Conservation (phyloP, 1,140 invertebrate species). For the Hesperophylax magnus region DNA sequence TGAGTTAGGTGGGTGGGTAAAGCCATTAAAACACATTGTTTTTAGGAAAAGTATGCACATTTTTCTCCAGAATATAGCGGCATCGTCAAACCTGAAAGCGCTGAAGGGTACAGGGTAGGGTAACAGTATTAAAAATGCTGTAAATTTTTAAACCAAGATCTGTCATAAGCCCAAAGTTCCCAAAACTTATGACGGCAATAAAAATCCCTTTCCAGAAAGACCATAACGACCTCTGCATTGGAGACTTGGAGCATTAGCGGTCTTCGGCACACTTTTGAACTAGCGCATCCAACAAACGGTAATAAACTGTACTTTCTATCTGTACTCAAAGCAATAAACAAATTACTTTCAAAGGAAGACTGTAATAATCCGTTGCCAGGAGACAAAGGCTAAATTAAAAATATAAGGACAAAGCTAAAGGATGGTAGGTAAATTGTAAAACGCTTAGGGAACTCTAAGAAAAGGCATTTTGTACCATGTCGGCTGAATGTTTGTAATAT, state of each 20-base stretch:
- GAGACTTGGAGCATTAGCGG: constrained; percentile 7
- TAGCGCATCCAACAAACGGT: not conserved
- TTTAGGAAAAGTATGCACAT: not conserved
- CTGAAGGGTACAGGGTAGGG: not conserved
- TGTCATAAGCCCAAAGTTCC: constrained; percentile 25
- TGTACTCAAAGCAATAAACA: constrained; percentile 33
- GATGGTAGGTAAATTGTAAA: constrained; percentile 27
- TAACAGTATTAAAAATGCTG: not conserved
- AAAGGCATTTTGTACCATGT: not conserved
- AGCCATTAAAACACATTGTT: not conserved
- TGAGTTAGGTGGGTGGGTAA: too few species aligned
- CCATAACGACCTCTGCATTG: not conserved
- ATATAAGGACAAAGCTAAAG: constrained; percentile 17
- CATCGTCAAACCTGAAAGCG: not conserved
- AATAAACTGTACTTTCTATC: constrained; percentile 41
- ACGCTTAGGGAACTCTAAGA: constrained; percentile 35
- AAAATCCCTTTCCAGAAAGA: constrained; percentile 25
- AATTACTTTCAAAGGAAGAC: constrained; percentile 30
- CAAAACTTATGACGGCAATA: constrained; percentile 37
- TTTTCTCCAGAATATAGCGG: constrained; percentile 21
- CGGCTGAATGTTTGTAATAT: not conserved
- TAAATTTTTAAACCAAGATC: constrained; percentile 31
- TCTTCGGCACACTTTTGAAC: constrained; percentile 38
- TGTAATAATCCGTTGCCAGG: constrained; percentile 1
- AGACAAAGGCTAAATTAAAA: constrained; percentile 34